Conservation (phyloP, 2,888 invertebrate species). For the Thecocarcelia acutangulata region DNA sequence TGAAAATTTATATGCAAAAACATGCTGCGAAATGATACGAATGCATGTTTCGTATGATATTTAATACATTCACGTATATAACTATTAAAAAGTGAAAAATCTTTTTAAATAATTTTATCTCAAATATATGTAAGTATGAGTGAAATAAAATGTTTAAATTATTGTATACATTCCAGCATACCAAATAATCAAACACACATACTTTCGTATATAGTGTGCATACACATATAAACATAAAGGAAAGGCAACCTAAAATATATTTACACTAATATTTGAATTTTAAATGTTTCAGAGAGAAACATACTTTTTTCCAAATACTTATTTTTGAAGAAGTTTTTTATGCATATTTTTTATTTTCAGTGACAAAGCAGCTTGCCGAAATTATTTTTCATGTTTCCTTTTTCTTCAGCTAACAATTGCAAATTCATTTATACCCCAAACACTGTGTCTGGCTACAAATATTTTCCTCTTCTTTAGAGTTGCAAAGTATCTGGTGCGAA, state of each 20-base stretch:
- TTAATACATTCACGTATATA: constrained; percentile 52
- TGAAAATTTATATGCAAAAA: constrained; percentile 62
- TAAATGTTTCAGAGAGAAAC: constrained; percentile 15
- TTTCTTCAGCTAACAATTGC: background rate
- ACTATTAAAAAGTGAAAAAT: constrained; percentile 58
- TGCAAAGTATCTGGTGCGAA: too few species aligned
- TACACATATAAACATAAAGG: background rate
- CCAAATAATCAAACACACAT: too few species aligned
- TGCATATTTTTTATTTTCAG: constrained; percentile 1
- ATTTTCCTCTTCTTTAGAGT: too few species aligned
- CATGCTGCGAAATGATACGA: constrained; percentile 59
- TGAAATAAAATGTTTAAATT: constrained; percentile 41
- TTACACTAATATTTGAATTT: constrained; percentile 41
- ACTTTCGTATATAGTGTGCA: too few species aligned
- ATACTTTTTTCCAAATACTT: too few species aligned
- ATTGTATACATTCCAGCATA: background rate
- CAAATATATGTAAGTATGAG: constrained; percentile 8
- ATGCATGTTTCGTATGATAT: constrained; percentile 39
- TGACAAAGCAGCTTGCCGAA: constrained; percentile 27
- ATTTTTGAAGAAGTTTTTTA: background rate
- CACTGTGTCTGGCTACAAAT: too few species aligned
- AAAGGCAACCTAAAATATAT: constrained; percentile 26
- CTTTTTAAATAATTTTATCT: constrained; percentile 49
- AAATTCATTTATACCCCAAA: background rate
- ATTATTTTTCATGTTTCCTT: background rate